Conservation (phyloP, 53 echinoderm and acorn worm species). For the Glandiceps talaboti region DNA sequence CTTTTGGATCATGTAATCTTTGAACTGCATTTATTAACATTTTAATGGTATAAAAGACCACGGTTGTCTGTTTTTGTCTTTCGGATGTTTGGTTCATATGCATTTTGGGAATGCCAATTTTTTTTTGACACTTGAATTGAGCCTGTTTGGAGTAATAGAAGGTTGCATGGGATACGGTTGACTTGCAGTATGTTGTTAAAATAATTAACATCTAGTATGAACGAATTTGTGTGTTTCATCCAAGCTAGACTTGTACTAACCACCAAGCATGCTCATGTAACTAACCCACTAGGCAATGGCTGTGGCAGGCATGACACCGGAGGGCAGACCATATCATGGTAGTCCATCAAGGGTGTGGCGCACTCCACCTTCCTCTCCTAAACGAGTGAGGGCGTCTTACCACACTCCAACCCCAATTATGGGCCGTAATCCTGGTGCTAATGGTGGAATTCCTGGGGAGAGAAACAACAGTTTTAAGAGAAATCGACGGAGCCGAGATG, state of each 20-base stretch:
- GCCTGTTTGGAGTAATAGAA: too few species aligned
- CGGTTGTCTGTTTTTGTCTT: too few species aligned
- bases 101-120: too few species aligned
- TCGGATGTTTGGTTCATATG: too few species aligned
- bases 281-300: conserved; percentile 71
- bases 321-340: conserved; percentile 61
- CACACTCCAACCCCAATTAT: conserved; percentile 70
- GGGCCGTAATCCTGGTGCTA: not conserved
- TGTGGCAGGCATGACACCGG: conserved; percentile 84
- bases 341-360: conserved; percentile 64
- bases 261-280: not conserved
- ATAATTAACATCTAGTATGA: too few species aligned
- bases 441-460: not conserved
- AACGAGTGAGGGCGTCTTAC: conserved; percentile 75
- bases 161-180: too few species aligned
- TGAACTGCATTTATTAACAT: too few species aligned
- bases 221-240: too few species aligned
- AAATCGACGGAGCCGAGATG: not conserved
- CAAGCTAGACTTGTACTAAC: not conserved
- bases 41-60: too few species aligned
- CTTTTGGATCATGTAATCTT: too few species aligned
- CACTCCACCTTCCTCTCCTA: conserved; percentile 86
- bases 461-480: not conserved
- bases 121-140: too few species aligned
- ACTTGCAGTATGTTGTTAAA: too few species aligned